A percentile compares a stretch with the other conserved stretches of the same genome.
These are phyloP conservation scores for Cheilosia soror DNA, from an alignment of 2,888 invertebrate species.

Conservation along the genomic window DNA sequence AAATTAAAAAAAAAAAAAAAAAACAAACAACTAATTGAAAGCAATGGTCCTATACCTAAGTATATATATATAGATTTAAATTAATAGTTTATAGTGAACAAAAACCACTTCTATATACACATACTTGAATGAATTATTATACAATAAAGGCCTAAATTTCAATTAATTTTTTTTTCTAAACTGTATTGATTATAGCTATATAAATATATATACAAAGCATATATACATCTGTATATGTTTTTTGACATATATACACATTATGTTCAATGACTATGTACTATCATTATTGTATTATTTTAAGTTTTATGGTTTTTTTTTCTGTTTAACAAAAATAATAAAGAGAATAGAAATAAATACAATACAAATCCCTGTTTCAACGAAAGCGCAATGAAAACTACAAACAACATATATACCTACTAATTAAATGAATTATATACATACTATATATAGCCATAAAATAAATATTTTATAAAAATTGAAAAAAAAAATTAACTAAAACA, in stretches of 20 bases:
- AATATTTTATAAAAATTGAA: slow-evolving; percentile 58
- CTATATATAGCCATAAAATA: slow-evolving; percentile 67
- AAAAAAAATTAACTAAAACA: slow-evolving; percentile 47
- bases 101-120: slow-evolving; percentile 37
- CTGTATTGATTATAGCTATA: slow-evolving; percentile 65
- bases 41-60: slow-evolving; percentile 74
- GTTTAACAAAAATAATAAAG: slow-evolving; percentile 24
- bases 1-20: slow-evolving; percentile 13
- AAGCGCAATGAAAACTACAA: slow-evolving; percentile 75
- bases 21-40: slow-evolving; percentile 70
- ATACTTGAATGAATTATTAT: slow-evolving; percentile 67
- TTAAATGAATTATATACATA: slow-evolving; percentile 53
- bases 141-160: slow-evolving; percentile 67
- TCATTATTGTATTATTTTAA: slow-evolving; percentile 21
- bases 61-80: slow-evolving; percentile 56
- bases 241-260: slow-evolving; percentile 74
- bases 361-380: slow-evolving; percentile 76
- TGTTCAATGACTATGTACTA: slow-evolving; percentile 67
- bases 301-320: slow-evolving; percentile 19
- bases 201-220: slow-evolving; percentile 70
- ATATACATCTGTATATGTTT: slow-evolving; percentile 74
- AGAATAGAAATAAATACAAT: slow-evolving; percentile 57
- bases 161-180: slow-evolving; percentile 64
- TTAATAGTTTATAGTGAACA: slow-evolving; percentile 58
- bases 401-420: slow-evolving; percentile 74